These are phyloP conservation scores for Lordiphosa mommai DNA, from an alignment of 1,140 invertebrate species.

Conservation along the genomic window DNA sequence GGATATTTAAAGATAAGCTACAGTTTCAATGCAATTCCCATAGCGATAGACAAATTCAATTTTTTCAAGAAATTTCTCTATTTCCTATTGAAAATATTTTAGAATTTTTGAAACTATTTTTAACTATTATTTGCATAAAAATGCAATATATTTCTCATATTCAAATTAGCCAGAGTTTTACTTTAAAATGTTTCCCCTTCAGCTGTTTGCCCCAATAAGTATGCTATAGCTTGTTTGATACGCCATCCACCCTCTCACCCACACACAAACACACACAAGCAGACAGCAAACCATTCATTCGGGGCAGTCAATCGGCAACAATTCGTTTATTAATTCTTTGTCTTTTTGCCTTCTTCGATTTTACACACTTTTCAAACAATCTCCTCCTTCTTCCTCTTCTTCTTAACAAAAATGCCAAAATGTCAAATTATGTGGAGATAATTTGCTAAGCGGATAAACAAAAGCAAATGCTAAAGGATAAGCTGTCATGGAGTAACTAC, in stretches of 20 bases:
- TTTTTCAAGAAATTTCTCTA: too few species aligned
- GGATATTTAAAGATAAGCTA: neutral
- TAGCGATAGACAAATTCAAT: too few species aligned
- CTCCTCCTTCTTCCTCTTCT: too few species aligned
- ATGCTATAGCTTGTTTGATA: too few species aligned
- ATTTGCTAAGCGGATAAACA: slow-evolving; percentile 27
- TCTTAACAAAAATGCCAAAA: slow-evolving; percentile 1
- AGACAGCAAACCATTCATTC: neutral
- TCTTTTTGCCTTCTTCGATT: neutral
- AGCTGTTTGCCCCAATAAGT: too few species aligned
- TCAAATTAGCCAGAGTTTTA: too few species aligned
- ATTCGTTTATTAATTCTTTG: slow-evolving; percentile 17
- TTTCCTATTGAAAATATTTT: too few species aligned
- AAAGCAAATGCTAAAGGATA: neutral
- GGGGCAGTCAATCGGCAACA: slow-evolving; percentile 1
- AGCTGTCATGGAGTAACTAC: slow-evolving; percentile 16
- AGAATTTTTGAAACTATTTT: too few species aligned
- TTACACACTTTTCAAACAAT: neutral
- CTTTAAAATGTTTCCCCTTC: too few species aligned
- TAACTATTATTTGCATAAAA: too few species aligned
- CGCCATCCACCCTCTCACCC: neutral
- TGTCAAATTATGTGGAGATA: slow-evolving; percentile 36
- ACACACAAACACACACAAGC: slow-evolving; percentile 4
- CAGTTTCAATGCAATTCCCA: too few species aligned
- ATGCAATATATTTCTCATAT: too few species aligned